Evolutionary conservation across 2,113 vertebrate species (phyloP).

Genomic region (Mystacornis crossleyi): DNA sequence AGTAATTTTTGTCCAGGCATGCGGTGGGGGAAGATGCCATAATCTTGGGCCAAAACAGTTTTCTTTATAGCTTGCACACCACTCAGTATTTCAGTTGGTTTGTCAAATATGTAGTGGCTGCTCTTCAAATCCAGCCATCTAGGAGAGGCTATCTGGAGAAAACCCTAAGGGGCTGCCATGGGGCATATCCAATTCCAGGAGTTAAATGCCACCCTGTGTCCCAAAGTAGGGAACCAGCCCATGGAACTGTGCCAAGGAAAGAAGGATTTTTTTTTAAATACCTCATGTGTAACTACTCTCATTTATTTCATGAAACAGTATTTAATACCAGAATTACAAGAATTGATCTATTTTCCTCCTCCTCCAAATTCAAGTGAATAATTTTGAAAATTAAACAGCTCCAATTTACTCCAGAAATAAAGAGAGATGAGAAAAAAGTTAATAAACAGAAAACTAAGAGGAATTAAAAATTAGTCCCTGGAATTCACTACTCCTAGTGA

Average conservation of each 20-base stretch:
- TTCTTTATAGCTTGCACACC: neutral
- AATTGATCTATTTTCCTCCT: neutral
- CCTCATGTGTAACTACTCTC: neutral
- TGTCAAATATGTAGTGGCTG: conserved; percentile 9
- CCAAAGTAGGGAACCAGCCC: neutral
- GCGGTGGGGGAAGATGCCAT: neutral
- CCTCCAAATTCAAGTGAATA: neutral
- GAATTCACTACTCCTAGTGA: conserved; percentile 23
- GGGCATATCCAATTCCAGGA: neutral
- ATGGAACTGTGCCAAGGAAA: neutral
- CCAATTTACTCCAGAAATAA: neutral
- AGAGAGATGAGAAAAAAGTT: neutral
- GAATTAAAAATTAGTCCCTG: conserved; percentile 45
- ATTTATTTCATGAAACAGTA: neutral
- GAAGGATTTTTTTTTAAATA: neutral
- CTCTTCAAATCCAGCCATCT: conserved; percentile 23
- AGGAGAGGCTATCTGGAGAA: neutral
- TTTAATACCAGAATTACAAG: neutral
- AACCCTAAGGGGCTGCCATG: neutral
- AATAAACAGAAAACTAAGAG: conserved; percentile 7
- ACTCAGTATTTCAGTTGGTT: conserved; percentile 28
- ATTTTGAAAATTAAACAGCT: neutral
- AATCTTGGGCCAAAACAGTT: neutral
- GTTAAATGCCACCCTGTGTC: neutral
- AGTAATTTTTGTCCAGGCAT: neutral